A percentile compares a stretch with the other conserved stretches of the same genome.
phyloP scores from a whole-genome alignment of 1,140 invertebrate species.

The Nixonia krombeini region DNA sequence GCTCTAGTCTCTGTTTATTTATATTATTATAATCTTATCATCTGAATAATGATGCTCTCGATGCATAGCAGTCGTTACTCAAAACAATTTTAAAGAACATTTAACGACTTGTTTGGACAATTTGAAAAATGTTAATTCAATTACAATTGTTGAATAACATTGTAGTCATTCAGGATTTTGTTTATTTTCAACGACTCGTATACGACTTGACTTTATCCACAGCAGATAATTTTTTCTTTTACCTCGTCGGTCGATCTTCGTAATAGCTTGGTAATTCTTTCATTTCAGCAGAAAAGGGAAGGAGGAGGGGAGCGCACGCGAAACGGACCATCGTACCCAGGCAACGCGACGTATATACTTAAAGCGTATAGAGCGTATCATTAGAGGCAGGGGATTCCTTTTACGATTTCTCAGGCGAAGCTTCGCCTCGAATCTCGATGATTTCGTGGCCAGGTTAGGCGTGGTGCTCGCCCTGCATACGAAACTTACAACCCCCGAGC shows the following conservation, averaged over 20 bases:
- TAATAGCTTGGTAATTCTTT: constrained; percentile 48
- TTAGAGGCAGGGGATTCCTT: constrained; percentile 51
- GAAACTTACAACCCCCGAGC: constrained; percentile 14
- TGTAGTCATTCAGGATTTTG: too few species aligned
- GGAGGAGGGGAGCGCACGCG: constrained; percentile 2
- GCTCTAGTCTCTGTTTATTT: too few species aligned
- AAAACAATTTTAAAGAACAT: too few species aligned
- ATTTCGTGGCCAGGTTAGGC: not conserved
- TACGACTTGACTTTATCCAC: not conserved
- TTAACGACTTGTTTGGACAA: too few species aligned
- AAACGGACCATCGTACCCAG: constrained; percentile 47
- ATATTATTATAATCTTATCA: too few species aligned
- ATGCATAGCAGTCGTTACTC: too few species aligned
- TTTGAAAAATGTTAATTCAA: too few species aligned
- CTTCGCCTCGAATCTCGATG: constrained; percentile 20
- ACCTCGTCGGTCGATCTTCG: constrained; percentile 6
- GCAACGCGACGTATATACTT: constrained; percentile 44
- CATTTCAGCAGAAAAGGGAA: constrained; percentile 40
- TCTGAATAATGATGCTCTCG: too few species aligned
- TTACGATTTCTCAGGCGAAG: constrained; percentile 52
- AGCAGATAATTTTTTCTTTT: too few species aligned
- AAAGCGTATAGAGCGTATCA: constrained; percentile 50
- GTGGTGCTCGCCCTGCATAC: constrained; percentile 20
- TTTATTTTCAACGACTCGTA: too few species aligned
- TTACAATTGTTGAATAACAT: too few species aligned